phyloP scores from a whole-genome alignment of 1,140 invertebrate genomes.

The Temnothorax nylanderi region DNA sequence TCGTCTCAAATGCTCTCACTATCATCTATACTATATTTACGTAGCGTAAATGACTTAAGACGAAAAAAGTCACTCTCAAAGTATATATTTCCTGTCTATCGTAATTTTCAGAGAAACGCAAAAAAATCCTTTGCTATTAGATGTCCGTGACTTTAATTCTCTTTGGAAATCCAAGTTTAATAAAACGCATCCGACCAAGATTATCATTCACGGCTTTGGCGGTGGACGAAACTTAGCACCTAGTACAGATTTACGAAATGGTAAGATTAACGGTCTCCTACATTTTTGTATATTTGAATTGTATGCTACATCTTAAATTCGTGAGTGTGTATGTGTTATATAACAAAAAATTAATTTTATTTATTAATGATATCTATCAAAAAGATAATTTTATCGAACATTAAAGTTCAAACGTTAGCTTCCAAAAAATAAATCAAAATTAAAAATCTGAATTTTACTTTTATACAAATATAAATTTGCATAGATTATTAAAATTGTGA shows the following conservation, averaged over 20 bases:
- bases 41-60: background rate
- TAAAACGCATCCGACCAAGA: slow-evolving; percentile 90
- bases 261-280: slow-evolving; percentile 73
- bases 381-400: background rate
- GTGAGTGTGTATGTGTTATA: background rate
- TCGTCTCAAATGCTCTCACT: slow-evolving; percentile 57
- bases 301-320: background rate
- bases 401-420: background rate
- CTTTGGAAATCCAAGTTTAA: slow-evolving; percentile 91
- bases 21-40: slow-evolving; percentile 49
- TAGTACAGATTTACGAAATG: slow-evolving; percentile 92
- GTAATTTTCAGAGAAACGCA: slow-evolving; percentile 89
- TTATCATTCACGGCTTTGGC: slow-evolving; percentile 94
- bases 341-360: too few relatives aligned
- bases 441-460: background rate
- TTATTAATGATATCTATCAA: background rate
- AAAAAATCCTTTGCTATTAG: slow-evolving; percentile 89
- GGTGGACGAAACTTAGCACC: slow-evolving; percentile 92
- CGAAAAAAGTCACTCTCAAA: slow-evolving; percentile 10
- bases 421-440: background rate
- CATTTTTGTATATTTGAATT: background rate
- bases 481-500: slow-evolving; percentile 27
- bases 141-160: slow-evolving; percentile 89
- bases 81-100: background rate
- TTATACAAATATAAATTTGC: background rate